Percentiles rank a stretch among this genome's conserved stretches.
These are phyloP conservation scores for Mizuhopecten yessoensis DNA, from an alignment of 1,140 invertebrate genomes.

Conservation along the genomic window DNA sequence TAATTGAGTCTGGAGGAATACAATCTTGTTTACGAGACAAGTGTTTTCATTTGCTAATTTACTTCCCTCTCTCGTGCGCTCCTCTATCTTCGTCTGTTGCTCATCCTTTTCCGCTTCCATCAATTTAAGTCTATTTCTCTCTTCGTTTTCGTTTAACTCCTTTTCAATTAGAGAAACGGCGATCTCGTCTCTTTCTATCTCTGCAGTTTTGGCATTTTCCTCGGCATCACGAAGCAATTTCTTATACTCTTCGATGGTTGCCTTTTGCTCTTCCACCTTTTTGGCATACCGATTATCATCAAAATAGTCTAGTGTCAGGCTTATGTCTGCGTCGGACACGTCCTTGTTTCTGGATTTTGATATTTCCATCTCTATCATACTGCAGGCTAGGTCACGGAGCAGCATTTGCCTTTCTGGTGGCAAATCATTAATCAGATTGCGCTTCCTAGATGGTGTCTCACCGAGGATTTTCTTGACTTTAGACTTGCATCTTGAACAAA, in stretches of 20 bases:
- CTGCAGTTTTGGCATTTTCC: too few relatives aligned
- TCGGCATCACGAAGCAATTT: too few relatives aligned
- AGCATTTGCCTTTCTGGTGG: neutral
- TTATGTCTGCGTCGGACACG: neutral
- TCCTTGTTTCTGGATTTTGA: neutral
- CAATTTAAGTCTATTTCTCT: neutral
- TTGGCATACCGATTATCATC: neutral
- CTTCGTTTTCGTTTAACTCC: neutral
- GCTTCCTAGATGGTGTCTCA: neutral
- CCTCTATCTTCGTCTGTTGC: neutral
- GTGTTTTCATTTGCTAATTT: neutral
- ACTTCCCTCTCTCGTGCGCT: neutral
- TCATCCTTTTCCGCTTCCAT: neutral
- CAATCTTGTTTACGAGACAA: neutral
- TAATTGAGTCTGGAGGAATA: neutral
- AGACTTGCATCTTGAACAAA: neutral
- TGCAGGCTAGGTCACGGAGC: neutral
- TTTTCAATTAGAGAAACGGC: neutral
- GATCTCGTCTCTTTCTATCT: neutral
- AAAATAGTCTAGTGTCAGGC: neutral
- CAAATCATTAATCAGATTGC: neutral
- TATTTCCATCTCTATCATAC: neutral
- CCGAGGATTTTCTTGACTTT: neutral
- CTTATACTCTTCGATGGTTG: too few relatives aligned
- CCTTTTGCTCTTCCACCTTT: neutral